Conservation (phyloP, 2,113 vertebrate species). For the Xiphorhynchus elegans region DNA sequence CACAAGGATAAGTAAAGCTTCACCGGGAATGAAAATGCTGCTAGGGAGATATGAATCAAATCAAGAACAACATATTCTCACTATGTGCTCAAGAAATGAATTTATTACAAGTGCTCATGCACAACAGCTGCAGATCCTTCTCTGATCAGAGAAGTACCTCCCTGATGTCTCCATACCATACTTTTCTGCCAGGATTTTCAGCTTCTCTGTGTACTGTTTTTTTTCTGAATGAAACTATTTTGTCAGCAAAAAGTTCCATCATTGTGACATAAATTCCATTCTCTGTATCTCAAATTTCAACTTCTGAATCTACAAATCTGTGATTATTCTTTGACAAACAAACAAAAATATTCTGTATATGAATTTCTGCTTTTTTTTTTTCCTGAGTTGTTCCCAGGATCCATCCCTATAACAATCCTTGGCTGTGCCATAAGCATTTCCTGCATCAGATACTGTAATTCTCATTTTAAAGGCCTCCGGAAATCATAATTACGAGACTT, state of each 20-base stretch:
- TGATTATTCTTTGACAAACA: neutral
- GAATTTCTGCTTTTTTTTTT: neutral
- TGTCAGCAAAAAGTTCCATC: neutral
- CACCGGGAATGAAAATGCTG: neutral
- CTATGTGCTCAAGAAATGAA: neutral
- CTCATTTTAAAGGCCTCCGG: neutral
- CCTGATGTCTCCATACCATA: neutral
- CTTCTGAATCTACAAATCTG: neutral
- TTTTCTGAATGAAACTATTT: neutral
- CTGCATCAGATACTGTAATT: neutral
- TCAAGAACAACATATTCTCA: neutral
- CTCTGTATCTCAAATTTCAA: neutral
- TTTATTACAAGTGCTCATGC: neutral
- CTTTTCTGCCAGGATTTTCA: neutral
- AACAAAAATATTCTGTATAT: neutral
- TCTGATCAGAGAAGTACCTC: neutral
- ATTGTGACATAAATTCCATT: neutral
- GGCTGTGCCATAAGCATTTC: conserved; percentile 22
- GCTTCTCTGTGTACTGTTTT: neutral
- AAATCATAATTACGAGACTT: neutral
- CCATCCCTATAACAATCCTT: neutral
- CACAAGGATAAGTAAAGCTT: neutral
- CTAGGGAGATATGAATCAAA: neutral
- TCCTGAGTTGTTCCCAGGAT: neutral
- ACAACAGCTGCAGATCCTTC: neutral